These are phyloP conservation scores for Chamaea fasciata DNA, from an alignment of 2,113 vertebrate species.

Conservation along the genomic window DNA sequence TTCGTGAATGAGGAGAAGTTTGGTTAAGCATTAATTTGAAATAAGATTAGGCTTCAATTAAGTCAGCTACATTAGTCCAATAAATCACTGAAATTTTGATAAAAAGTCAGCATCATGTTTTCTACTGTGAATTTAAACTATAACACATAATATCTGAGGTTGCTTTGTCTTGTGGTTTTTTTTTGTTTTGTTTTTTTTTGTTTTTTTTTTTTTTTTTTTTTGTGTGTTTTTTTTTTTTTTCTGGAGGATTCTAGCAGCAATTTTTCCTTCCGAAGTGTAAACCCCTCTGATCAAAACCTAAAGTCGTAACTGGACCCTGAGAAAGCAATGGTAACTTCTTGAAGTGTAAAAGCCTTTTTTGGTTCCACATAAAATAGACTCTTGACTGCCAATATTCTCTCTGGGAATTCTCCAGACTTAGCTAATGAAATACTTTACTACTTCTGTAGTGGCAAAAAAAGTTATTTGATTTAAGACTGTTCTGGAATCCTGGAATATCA, in stretches of 20 bases:
- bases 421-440: not conserved
- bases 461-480: not conserved
- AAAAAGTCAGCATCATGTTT: not conserved
- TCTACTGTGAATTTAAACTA: not conserved
- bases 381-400: not conserved
- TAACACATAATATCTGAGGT: not conserved
- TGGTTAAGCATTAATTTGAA: not conserved
- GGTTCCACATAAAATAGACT: not conserved
- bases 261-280: not conserved
- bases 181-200: not conserved
- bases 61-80: not conserved
- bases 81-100: not conserved
- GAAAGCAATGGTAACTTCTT: not conserved
- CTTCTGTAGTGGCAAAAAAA: not conserved
- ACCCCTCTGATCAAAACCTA: not conserved
- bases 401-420: not conserved
- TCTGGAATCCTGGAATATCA: not conserved
- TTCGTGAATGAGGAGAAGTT: not conserved
- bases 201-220: not conserved
- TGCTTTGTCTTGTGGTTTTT: not conserved
- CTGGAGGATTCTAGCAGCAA: not conserved
- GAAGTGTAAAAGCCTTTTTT: not conserved
- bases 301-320: not conserved
- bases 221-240: too few species aligned
- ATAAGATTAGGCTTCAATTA: not conserved